These are phyloP conservation scores for Nesogale talazaci DNA, from an alignment of 2,113 vertebrate genomes.

Conservation along the genomic window DNA sequence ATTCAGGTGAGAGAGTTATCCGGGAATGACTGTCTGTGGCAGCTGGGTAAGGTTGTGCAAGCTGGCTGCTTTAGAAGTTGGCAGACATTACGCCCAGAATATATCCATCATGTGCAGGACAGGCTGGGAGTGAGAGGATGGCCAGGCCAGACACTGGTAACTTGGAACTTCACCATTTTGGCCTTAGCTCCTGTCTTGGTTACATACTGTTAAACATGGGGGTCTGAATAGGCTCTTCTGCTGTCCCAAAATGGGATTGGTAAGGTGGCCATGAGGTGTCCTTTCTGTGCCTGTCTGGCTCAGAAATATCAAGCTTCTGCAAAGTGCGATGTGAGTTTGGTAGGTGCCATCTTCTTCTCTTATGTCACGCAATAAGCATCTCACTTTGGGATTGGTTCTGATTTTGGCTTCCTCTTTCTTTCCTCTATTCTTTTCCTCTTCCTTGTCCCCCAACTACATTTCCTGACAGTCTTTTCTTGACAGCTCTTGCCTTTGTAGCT, in stretches of 20 bases:
- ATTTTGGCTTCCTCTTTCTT: not conserved
- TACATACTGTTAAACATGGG: not conserved
- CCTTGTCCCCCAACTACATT: not conserved
- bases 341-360: not conserved
- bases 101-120: slow-evolving; percentile 28
- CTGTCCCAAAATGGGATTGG: not conserved
- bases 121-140: slow-evolving; percentile 16
- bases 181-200: not conserved
- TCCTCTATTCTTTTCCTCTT: not conserved
- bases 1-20: slow-evolving; percentile 37
- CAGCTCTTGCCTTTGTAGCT: not conserved
- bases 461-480: not conserved
- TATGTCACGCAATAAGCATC: not conserved
- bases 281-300: not conserved
- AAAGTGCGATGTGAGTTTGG: not conserved
- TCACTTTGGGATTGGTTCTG: not conserved
- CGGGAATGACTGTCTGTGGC: slow-evolving; percentile 49
- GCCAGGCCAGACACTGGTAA: not conserved
- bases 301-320: not conserved
- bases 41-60: slow-evolving; percentile 31
- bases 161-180: not conserved
- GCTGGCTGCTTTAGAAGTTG: slow-evolving; percentile 35
- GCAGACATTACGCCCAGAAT: slow-evolving; percentile 32
- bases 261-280: not conserved
- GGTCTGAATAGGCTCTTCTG: not conserved